phyloP scores from a whole-genome alignment of 1,140 invertebrate species.

The Anastrepha obliqua region DNA sequence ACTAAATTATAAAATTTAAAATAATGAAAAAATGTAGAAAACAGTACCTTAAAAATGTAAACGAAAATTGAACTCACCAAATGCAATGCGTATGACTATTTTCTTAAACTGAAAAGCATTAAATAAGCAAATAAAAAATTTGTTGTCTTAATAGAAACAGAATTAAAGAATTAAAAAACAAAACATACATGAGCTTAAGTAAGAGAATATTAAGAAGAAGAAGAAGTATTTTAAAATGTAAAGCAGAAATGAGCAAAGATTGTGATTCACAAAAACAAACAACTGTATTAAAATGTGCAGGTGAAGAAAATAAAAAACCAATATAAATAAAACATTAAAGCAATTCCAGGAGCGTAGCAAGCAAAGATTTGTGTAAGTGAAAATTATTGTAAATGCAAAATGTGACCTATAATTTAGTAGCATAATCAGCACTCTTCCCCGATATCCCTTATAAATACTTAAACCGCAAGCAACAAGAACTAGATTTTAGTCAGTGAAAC shows the following conservation, averaged over 20 bases:
- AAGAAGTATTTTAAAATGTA: background rate
- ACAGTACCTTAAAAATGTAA: constrained; percentile 17
- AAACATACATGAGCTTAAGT: constrained; percentile 5
- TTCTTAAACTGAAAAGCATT: constrained; percentile 5
- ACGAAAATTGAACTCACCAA: constrained; percentile 37
- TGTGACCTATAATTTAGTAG: background rate
- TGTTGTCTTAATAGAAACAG: background rate
- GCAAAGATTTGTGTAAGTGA: background rate
- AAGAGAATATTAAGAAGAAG: constrained; percentile 32
- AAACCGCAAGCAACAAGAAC: background rate
- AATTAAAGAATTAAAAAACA: background rate
- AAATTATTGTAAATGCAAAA: background rate
- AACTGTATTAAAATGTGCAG: background rate
- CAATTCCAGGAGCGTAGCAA: background rate
- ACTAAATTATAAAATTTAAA: background rate
- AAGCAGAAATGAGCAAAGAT: constrained; percentile 11
- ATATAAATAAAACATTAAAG: background rate
- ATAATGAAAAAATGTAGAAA: constrained; percentile 16
- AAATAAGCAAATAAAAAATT: background rate
- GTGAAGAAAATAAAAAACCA: background rate
- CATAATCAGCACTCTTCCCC: background rate
- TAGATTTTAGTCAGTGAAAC: background rate
- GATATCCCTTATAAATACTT: background rate
- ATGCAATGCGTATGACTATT: constrained; percentile 37
- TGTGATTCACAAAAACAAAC: constrained; percentile 20